These are phyloP conservation scores for Subacronicta megacephala DNA, from an alignment of 2,888 invertebrate genomes.

Conservation along the genomic window DNA sequence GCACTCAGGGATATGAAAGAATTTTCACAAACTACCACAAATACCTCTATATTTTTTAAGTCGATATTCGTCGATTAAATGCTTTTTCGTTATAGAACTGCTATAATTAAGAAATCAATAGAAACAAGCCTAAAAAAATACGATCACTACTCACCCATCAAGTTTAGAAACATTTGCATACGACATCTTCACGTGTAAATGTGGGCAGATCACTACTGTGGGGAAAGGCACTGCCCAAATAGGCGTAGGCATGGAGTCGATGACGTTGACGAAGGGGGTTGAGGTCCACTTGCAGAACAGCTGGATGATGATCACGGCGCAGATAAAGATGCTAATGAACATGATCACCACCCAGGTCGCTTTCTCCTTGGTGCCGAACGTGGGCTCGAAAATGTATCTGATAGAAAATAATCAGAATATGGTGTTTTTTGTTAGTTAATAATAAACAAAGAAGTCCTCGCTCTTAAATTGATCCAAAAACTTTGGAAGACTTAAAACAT, in stretches of 20 bases:
- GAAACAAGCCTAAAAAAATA: too few species aligned
- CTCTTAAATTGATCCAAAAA: too few species aligned
- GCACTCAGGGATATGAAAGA: too few species aligned
- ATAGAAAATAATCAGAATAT: background rate
- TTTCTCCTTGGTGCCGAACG: conserved; percentile 78
- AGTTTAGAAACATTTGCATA: conserved; percentile 74
- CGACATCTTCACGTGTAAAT: conserved; percentile 78
- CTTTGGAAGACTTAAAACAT: too few species aligned
- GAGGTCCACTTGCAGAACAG: conserved; percentile 81
- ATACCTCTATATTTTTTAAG: too few species aligned
- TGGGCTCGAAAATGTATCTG: conserved; percentile 84
- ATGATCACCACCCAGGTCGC: conserved; percentile 80
- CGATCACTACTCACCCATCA: conserved; percentile 65
- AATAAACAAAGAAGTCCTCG: too few species aligned
- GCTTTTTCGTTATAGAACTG: too few species aligned
- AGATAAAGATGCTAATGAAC: conserved; percentile 77
- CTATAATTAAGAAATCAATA: too few species aligned
- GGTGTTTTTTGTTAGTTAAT: background rate
- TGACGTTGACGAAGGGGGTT: conserved; percentile 84
- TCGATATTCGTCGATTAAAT: too few species aligned
- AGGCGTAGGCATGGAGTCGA: conserved; percentile 83
- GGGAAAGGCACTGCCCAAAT: conserved; percentile 87
- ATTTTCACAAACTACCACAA: too few species aligned
- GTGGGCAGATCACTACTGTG: conserved; percentile 83
- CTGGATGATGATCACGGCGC: conserved; percentile 78